Base-by-base conservation (phyloP, 1,140 invertebrate species). In the Telenomus remus region DNA sequence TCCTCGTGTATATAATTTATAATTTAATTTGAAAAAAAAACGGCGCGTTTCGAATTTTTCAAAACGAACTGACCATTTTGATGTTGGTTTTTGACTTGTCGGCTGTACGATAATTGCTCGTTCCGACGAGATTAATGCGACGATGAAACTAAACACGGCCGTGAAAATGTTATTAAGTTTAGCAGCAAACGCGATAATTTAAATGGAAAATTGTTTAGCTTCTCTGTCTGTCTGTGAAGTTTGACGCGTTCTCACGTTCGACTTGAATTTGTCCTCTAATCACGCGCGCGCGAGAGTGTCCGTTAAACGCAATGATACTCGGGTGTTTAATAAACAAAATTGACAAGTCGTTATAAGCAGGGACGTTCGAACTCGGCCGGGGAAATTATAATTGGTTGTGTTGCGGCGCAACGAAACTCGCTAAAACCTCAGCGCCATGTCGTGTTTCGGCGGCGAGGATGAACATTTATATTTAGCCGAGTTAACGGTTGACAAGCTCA, bases 401-500 rank as follows among this genome's bases (percentile, higher is more conserved):
- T 72, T 43, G 60, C 27, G 13, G 43, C 19, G 19, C 2, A 6
- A 27, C 19, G 6, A 27, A 27, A 27, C 1, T 27, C 19, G 19
- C 2, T 27, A 27, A n/a, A 3, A 27, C 19, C 19, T 27, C 19
- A 27, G 19, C 50, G 54, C 53, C 43, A 86, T 87, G 85, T 82
- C 84, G 53, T 87, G 83, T 69, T 86, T 86, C 74, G 84, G 81
- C 33, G 80, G 78, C 48, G 12, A 35, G 27, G 74, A 87, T 19
- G 82, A 85, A 19, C 80, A 79, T 59, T 82, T 87, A 34, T 87
- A 85, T 48, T 79, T 86, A 49, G 54, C 80, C 19, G 84, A 87
- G 64, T 61, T 87, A 48, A 73, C 76, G 50, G 74, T 88, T 53
- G 71, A 85, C 35, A 83, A 80, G 49, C 51, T 88, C 4, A 79